phyloP scores from a whole-genome alignment of 2,888 invertebrate species.

The Drosophila infuscata region DNA sequence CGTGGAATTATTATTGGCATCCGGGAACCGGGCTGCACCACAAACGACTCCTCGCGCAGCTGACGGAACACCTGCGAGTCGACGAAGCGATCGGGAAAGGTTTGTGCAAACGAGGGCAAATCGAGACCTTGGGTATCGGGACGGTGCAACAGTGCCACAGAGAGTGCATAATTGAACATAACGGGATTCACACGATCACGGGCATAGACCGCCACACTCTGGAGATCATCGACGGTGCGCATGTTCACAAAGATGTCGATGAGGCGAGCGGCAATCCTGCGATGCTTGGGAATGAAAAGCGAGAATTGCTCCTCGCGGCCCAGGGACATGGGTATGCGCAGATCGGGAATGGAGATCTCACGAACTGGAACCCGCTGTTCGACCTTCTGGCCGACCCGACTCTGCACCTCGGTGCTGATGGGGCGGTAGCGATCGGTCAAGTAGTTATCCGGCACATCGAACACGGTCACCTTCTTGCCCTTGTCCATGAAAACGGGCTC shows the following conservation, averaged over 20 bases:
- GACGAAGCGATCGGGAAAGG: conserved; percentile 89
- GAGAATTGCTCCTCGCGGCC: conserved; percentile 89
- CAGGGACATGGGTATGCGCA: conserved; percentile 87
- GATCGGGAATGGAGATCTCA: conserved; percentile 88
- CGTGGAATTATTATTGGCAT: conserved; percentile 87
- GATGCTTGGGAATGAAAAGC: conserved; percentile 89
- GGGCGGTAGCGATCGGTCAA: conserved; percentile 86
- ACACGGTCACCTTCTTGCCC: conserved; percentile 87
- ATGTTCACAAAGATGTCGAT: conserved; percentile 90
- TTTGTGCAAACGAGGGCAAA: conserved; percentile 88
- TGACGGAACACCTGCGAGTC: conserved; percentile 87
- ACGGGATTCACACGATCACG: conserved; percentile 92
- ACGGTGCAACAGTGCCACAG: conserved; percentile 90
- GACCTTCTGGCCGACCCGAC: conserved; percentile 87
- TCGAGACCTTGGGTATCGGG: conserved; percentile 87
- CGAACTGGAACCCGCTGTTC: conserved; percentile 86
- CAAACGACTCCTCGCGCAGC: conserved; percentile 87
- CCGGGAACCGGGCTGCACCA: conserved; percentile 88
- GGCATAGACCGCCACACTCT: conserved; percentile 88
- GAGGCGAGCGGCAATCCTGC: conserved; percentile 88
- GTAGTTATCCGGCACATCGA: conserved; percentile 88
- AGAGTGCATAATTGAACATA: conserved; percentile 92
- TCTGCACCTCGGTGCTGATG: conserved; percentile 86
- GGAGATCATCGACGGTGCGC: conserved; percentile 89
- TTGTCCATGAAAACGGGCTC: conserved; percentile 92